Conservation (phyloP, 2,888 invertebrate genomes). For the Pilophorus perplexus region DNA sequence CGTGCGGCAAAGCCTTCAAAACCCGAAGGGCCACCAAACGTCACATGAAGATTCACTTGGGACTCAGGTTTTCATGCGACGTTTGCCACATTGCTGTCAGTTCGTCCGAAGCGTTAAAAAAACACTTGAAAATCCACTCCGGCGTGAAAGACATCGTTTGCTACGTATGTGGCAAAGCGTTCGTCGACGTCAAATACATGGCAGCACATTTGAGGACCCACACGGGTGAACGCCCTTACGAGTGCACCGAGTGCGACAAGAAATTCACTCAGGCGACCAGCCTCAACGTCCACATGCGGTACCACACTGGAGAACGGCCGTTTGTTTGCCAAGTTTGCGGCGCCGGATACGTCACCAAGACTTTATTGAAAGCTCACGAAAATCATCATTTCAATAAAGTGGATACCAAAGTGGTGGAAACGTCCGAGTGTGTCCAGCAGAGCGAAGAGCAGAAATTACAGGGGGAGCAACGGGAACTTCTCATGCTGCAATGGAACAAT, state of each 20-base stretch:
- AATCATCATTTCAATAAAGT: slow-evolving; percentile 35
- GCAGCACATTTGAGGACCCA: slow-evolving; percentile 55
- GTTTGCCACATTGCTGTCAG: slow-evolving; percentile 60
- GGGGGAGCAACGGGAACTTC: too few species aligned
- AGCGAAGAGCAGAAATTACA: too few species aligned
- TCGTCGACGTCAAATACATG: slow-evolving; percentile 55
- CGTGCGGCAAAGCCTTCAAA: slow-evolving; percentile 55
- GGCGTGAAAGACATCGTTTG: slow-evolving; percentile 59
- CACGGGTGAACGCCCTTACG: slow-evolving; percentile 57
- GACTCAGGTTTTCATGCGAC: slow-evolving; percentile 59
- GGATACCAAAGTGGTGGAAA: too few species aligned
- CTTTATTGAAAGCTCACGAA: slow-evolving; percentile 50
- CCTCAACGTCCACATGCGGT: slow-evolving; percentile 56
- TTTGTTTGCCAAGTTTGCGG: slow-evolving; percentile 55
- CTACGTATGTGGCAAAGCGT: slow-evolving; percentile 55
- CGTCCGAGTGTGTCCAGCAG: too few species aligned
- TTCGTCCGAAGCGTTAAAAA: slow-evolving; percentile 57
- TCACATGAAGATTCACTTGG: slow-evolving; percentile 55
- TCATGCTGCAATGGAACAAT: too few species aligned
- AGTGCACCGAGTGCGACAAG: slow-evolving; percentile 56
- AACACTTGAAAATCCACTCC: slow-evolving; percentile 58
- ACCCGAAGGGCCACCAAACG: slow-evolving; percentile 52
- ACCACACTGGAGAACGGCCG: slow-evolving; percentile 55
- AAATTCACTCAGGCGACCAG: slow-evolving; percentile 57
- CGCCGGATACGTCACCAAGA: slow-evolving; percentile 55